Percentiles rank a stretch among this genome's conserved stretches.
These are phyloP conservation scores for Electrona antarctica DNA, from an alignment of 2,113 vertebrate species.

Conservation along the genomic window DNA sequence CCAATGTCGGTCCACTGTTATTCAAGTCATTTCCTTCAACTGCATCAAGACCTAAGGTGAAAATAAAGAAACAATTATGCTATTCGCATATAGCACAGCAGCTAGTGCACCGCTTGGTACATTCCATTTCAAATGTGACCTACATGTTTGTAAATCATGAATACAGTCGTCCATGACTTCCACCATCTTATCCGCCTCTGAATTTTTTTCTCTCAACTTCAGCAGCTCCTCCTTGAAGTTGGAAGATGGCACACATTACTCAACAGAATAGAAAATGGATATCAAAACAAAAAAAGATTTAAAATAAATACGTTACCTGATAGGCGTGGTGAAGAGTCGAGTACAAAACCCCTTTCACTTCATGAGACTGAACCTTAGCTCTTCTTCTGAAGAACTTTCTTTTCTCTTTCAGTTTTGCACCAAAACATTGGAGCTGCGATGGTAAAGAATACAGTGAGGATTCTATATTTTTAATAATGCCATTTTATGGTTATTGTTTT, in stretches of 20 bases:
- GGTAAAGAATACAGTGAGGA: constrained; percentile 7
- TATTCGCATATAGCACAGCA: not conserved
- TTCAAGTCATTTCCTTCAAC: constrained; percentile 57
- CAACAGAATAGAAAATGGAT: no score
- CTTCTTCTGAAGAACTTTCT: constrained; percentile 71
- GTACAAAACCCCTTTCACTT: constrained; percentile 75
- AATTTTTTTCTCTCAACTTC: constrained; percentile 56
- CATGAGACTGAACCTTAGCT: constrained; percentile 71
- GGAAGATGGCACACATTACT: not conserved
- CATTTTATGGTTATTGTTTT: no score
- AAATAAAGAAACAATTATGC: not conserved
- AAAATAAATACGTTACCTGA: constrained; percentile 50
- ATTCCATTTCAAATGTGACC: not conserved
- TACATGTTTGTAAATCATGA: constrained; percentile 71
- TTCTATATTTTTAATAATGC: not conserved
- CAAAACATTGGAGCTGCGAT: constrained; percentile 70
- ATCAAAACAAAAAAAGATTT: not conserved
- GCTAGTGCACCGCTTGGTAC: no score
- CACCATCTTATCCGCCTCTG: constrained; percentile 64
- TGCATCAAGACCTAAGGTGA: constrained; percentile 63
- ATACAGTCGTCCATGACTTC: constrained; percentile 71
- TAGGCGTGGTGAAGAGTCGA: constrained; percentile 56
- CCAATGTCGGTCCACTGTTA: constrained; percentile 53
- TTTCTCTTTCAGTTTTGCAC: constrained; percentile 73
- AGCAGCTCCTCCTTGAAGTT: constrained; percentile 66